Conservation (phyloP, 2,113 vertebrate species). For the Seriola dumerili region DNA sequence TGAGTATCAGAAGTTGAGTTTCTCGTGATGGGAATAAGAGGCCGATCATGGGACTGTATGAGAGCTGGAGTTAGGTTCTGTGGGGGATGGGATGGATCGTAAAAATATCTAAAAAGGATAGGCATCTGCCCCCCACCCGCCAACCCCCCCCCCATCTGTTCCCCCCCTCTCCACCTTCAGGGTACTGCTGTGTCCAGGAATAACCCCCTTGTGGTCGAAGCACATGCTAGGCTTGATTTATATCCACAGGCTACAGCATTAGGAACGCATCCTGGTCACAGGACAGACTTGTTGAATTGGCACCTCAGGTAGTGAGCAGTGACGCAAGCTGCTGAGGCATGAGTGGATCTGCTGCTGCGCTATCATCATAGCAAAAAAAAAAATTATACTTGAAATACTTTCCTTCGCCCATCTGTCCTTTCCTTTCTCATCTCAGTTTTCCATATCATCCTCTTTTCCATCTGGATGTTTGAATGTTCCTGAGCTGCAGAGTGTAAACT, state of each 20-base stretch:
- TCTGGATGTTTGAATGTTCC: background rate
- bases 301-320: slow-evolving; percentile 20
- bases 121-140: slow-evolving; percentile 45
- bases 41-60: slow-evolving; percentile 13
- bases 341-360: slow-evolving; percentile 14
- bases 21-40: slow-evolving; percentile 18
- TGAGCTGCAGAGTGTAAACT: background rate
- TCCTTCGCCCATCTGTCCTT: background rate
- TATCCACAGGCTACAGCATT: slow-evolving; percentile 28
- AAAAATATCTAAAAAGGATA: slow-evolving; percentile 77
- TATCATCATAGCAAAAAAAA: background rate
- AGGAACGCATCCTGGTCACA: slow-evolving; percentile 32
- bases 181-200: slow-evolving; percentile 72
- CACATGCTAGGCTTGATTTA: slow-evolving; percentile 74
- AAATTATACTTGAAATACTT: background rate
- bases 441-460: background rate
- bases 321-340: slow-evolving; percentile 22
- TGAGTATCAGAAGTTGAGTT: background rate
- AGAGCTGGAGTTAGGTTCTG: slow-evolving; percentile 31
- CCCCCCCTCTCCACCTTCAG: slow-evolving; percentile 56
- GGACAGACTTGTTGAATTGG: slow-evolving; percentile 6
- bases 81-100: slow-evolving; percentile 49
- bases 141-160: background rate
- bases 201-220: slow-evolving; percentile 67
- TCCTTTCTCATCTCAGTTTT: background rate